Evolutionary conservation across 2,113 vertebrate species (phyloP).

Genomic region (Electrona antarctica): DNA sequence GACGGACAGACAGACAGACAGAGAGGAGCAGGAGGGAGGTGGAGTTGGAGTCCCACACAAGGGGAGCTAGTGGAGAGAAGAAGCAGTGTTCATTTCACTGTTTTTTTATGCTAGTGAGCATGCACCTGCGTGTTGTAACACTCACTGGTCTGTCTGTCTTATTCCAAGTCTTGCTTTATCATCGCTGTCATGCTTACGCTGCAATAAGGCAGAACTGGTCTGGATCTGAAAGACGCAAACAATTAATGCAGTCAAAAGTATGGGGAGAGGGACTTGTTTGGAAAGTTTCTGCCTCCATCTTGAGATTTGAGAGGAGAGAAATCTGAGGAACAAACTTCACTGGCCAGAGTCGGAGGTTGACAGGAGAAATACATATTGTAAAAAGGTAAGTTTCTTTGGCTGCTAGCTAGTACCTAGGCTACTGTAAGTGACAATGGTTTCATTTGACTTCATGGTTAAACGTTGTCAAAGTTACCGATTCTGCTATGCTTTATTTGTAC

Average conservation of each 20-base stretch:
- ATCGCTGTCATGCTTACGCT: slow-evolving; percentile 52
- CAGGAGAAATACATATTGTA: slow-evolving; percentile 40
- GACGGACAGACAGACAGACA: not conserved
- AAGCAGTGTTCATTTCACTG: slow-evolving; percentile 54
- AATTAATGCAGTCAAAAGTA: slow-evolving; percentile 35
- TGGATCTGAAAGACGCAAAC: slow-evolving; percentile 55
- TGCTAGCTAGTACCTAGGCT: slow-evolving; percentile 20
- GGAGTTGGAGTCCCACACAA: slow-evolving; percentile 70
- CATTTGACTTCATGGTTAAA: no score
- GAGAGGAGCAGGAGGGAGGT: slow-evolving; percentile 61
- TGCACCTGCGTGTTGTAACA: slow-evolving; percentile 65
- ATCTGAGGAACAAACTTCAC: slow-evolving; percentile 58
- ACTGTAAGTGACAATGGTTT: no score
- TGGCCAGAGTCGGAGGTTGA: slow-evolving; percentile 48
- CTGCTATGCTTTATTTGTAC: not conserved
- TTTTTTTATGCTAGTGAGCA: slow-evolving; percentile 51
- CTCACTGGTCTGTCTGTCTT: slow-evolving; percentile 38
- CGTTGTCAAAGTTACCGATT: slow-evolving; percentile 26
- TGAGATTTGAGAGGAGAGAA: slow-evolving; percentile 44
- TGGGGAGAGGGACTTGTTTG: slow-evolving; percentile 56
- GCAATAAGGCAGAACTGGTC: slow-evolving; percentile 48
- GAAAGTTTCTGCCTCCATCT: slow-evolving; percentile 67
- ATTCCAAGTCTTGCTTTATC: slow-evolving; percentile 53
- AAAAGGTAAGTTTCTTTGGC: slow-evolving; percentile 55
- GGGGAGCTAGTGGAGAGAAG: slow-evolving; percentile 67